Conservation (phyloP, 1,140 invertebrate species). For the Pseudobourletiella spinata region DNA sequence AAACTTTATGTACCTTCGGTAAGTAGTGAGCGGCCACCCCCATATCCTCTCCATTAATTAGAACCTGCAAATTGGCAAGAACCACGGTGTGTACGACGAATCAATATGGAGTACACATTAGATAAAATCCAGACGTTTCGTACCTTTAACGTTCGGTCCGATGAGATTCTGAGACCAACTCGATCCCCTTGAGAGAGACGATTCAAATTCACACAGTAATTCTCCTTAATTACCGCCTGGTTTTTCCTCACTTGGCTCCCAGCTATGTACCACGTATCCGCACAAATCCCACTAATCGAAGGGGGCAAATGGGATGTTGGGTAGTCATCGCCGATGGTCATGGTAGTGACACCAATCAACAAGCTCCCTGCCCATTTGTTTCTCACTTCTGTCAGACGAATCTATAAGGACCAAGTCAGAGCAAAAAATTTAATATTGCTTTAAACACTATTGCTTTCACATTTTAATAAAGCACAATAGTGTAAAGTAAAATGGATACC, state of each 20-base stretch:
- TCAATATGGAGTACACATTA: too few species aligned
- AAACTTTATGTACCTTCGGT: conserved; percentile 45
- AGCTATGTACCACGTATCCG: conserved; percentile 45
- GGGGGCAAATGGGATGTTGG: conserved; percentile 51
- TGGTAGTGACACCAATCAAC: conserved; percentile 63
- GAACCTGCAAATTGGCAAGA: too few species aligned
- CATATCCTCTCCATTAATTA: conserved; percentile 73
- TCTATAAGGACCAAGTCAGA: conserved; percentile 44
- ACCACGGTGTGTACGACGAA: too few species aligned
- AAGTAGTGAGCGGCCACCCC: conserved; percentile 68
- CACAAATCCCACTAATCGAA: conserved; percentile 40
- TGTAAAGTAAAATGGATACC: conserved; percentile 4
- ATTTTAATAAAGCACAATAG: neutral
- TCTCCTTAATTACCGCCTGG: conserved; percentile 49
- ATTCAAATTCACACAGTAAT: conserved; percentile 64
- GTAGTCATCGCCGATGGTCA: conserved; percentile 52
- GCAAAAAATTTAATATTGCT: neutral
- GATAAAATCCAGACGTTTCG: too few species aligned
- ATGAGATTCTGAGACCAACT: conserved; percentile 46
- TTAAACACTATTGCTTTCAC: neutral
- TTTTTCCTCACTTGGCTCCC: conserved; percentile 52
- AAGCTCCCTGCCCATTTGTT: conserved; percentile 63
- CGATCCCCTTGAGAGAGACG: conserved; percentile 63
- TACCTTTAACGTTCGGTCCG: conserved; percentile 46
- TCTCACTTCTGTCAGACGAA: conserved; percentile 53